Evolutionary conservation across 2,888 invertebrate genomes (phyloP), one percentile per base, ranked within the genome.

Genomic region (Gandaritis pyraliata): DNA sequence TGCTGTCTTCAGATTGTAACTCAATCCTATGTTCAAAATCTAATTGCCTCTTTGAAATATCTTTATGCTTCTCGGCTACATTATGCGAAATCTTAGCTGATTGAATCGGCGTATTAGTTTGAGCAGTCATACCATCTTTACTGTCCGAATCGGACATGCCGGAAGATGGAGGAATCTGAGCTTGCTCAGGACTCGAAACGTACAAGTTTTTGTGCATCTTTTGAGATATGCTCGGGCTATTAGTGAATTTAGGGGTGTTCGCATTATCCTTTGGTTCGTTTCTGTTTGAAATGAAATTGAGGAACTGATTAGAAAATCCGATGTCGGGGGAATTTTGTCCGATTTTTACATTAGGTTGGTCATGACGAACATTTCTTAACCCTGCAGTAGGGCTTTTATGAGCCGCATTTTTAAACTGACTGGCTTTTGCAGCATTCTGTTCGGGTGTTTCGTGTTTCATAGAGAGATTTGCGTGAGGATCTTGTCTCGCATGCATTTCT

Each of bases 191-290:
- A 75, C 93, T 93, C 13, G 90, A 90, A 12, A 91, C 93, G 72
- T 93, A 93, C 58, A 92, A 79, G 70, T 92, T 92, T 77, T 91
- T 93, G 73, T 91, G 93, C 90, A 90, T 93, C 75, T 89, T 93
- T 72, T 87, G 92, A 47, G 86, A 90, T 81, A 92, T 92, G 71
- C 81, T 93, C 2, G 91, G 92, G 71, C 93, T 93, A 71, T 89
- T 92, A 13, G 83, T 86, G 74, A 93, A 93, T 73, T 93, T 93
- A 64, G 93, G 92, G 43, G 93, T 93, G 70, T 93, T 92, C 0
- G 93, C 93, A 71, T 92, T 91, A 70, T 93, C 93, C 72, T 93
- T 93, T 36, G 93, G 93, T 75, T 93, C 92, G 74, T 92, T 93
- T 72, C 93, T 86, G 70, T 90, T 88, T 6, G 92, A 85, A 72